These are phyloP conservation scores for Platyrinchus mystaceus DNA, from an alignment of 2,797 vertebrate species.

Conservation along the genomic window DNA sequence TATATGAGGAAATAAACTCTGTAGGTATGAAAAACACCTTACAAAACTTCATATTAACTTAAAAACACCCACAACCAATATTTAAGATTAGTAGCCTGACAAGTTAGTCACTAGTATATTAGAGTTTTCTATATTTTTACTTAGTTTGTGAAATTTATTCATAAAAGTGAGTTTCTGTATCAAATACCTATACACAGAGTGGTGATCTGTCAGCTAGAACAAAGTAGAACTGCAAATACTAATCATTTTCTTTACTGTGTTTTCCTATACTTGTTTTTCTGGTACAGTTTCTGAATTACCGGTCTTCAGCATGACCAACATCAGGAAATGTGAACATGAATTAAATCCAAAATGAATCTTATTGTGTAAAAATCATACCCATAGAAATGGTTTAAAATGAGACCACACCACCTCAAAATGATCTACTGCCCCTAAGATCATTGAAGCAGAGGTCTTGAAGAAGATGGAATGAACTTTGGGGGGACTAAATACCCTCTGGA, in stretches of 20 bases:
- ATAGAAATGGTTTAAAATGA: neutral
- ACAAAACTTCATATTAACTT: neutral
- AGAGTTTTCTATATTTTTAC: neutral
- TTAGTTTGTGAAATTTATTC: neutral
- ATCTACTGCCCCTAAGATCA: neutral
- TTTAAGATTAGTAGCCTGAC: neutral
- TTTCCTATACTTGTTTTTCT: neutral
- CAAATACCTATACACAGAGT: neutral
- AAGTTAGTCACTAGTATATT: neutral
- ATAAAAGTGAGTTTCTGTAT: neutral
- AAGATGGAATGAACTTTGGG: neutral
- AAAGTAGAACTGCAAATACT: neutral
- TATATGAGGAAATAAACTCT: slow-evolving; percentile 98
- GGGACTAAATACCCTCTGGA: neutral
- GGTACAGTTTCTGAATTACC: neutral
- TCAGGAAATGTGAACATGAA: neutral
- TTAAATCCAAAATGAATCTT: neutral
- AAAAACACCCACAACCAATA: neutral
- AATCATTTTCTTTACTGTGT: neutral
- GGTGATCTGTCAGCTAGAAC: neutral
- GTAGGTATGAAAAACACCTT: neutral
- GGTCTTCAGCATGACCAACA: neutral
- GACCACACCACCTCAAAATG: neutral
- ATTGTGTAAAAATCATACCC: neutral
- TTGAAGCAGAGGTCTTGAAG: neutral